phyloP scores from a whole-genome alignment of 2,113 vertebrate species.

The Oncorhynchus mykiss region DNA sequence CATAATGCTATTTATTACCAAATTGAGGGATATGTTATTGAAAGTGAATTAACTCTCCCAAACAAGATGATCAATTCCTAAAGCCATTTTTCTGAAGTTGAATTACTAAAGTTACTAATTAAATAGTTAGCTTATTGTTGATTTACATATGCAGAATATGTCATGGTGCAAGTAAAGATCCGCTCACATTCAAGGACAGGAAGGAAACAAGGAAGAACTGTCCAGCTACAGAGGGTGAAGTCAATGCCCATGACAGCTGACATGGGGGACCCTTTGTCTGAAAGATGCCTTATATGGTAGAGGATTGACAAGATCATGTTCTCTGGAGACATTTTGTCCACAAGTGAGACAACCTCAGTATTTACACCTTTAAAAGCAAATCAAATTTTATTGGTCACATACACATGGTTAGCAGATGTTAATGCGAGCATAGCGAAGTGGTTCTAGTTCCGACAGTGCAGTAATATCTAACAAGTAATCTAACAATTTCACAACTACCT shows the following conservation, averaged over 20 bases:
- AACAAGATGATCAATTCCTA: background rate
- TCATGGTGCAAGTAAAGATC: constrained; percentile 4
- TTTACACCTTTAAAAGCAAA: constrained; percentile 17
- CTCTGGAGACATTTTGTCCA: constrained; percentile 22
- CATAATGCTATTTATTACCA: background rate
- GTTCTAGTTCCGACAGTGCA: too few species aligned
- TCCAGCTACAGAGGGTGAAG: constrained; percentile 13
- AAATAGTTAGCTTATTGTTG: too few species aligned
- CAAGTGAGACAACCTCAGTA: constrained; percentile 9
- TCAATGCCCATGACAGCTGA: constrained; percentile 43
- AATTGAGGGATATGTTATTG: background rate
- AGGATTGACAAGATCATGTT: constrained; percentile 53
- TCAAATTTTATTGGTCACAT: too few species aligned
- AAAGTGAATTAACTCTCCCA: background rate
- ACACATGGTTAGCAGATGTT: too few species aligned
- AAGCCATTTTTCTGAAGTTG: background rate
- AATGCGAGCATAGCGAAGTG: too few species aligned
- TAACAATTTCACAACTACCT: too few species aligned
- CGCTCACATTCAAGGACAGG: constrained; percentile 35
- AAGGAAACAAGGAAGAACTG: background rate
- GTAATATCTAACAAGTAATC: too few species aligned
- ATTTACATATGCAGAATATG: background rate
- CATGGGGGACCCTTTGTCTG: constrained; percentile 46
- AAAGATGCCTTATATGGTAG: constrained; percentile 30
- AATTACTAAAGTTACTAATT: background rate